A percentile compares a stretch with the other conserved stretches of the same genome.
Conservation (phyloP, 2,113 vertebrate species). For the Cyprinus carpio region DNA sequence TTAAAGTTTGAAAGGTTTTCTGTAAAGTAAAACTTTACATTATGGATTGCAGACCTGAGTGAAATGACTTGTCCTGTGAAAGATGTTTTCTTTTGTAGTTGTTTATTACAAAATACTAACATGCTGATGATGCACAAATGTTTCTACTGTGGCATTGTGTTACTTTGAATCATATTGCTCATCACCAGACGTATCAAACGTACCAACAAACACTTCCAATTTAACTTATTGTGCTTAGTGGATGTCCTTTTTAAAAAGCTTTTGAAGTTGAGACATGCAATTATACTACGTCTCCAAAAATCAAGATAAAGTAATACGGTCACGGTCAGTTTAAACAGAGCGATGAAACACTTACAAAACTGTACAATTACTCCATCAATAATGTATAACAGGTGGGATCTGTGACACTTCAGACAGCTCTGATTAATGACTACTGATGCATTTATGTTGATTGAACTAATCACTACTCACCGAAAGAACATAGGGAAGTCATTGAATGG, state of each 20-base stretch:
- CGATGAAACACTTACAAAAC: conserved; percentile 27
- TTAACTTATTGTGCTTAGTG: not conserved
- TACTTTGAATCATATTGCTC: not conserved
- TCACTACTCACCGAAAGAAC: conserved; percentile 22
- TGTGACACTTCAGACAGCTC: conserved; percentile 40
- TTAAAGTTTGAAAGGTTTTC: too few relatives aligned
- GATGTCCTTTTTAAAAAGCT: not conserved
- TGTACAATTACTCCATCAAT: conserved; percentile 38
- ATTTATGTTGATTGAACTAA: conserved; percentile 29
- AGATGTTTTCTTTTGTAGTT: not conserved
- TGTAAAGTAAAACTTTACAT: too few relatives aligned
- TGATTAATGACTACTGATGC: conserved; percentile 45
- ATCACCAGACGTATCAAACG: not conserved
- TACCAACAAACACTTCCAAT: not conserved
- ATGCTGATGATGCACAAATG: not conserved
- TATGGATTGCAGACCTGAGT: not conserved
- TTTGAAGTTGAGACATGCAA: not conserved
- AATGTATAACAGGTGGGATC: conserved; percentile 25
- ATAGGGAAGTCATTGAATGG: conserved; percentile 50
- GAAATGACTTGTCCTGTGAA: not conserved
- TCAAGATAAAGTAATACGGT: not conserved
- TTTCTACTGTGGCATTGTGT: not conserved
- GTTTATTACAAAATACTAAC: not conserved
- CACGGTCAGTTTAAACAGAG: not conserved
- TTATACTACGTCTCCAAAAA: not conserved